Percentiles rank a stretch among this genome's conserved stretches.
These are phyloP conservation scores for Anomalospiza imberbis DNA, from an alignment of 2,797 vertebrate genomes.

Conservation along the genomic window DNA sequence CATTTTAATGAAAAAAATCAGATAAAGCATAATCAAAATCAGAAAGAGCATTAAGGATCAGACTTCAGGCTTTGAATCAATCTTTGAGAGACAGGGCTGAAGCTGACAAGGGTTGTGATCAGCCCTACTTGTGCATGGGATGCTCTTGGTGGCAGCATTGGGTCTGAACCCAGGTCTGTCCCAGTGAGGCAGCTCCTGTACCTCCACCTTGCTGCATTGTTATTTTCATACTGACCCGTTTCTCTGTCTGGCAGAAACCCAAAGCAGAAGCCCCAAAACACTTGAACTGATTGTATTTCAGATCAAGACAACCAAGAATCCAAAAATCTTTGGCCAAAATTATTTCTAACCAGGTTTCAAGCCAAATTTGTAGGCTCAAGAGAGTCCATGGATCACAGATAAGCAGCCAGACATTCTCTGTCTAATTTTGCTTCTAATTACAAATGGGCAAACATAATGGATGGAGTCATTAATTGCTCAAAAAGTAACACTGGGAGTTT, in stretches of 20 bases:
- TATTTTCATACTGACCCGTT: not conserved
- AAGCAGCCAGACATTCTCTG: not conserved
- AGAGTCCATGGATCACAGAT: not conserved
- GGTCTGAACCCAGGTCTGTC: not conserved
- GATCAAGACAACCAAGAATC: not conserved
- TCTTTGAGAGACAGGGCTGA: not conserved
- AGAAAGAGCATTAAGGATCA: not conserved
- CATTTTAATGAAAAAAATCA: not conserved
- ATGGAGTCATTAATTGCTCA: constrained; percentile 16
- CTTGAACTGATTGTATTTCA: not conserved
- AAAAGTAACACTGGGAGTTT: not conserved
- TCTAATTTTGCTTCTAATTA: constrained; percentile 8
- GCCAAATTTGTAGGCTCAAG: constrained; percentile 23
- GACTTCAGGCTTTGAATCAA: not conserved
- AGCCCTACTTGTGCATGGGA: not conserved
- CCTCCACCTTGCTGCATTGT: not conserved
- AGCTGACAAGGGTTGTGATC: not conserved
- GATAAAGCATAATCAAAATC: not conserved
- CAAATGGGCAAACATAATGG: constrained; percentile 14
- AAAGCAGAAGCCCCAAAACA: constrained; percentile 32
- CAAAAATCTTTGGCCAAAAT: constrained; percentile 22
- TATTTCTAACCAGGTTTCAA: constrained; percentile 17
- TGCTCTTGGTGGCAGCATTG: not conserved
- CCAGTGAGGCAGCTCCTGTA: not conserved
- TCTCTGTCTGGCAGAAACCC: not conserved